These are phyloP conservation scores for Cremastobaeus sp. DNA, from an alignment of 2,888 invertebrate genomes.

Conservation along the genomic window DNA sequence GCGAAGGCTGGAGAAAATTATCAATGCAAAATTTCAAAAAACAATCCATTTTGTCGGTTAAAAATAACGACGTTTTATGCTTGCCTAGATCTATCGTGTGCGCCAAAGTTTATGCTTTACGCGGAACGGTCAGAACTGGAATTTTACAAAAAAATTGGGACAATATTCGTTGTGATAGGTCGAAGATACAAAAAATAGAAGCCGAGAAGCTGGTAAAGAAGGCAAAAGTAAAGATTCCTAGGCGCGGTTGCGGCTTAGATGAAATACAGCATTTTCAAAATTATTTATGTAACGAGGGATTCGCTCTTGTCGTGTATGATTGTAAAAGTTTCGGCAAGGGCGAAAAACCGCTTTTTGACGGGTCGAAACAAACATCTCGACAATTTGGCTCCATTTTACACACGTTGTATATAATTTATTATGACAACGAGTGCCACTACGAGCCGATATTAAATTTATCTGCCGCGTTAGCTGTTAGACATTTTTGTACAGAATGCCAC, in stretches of 20 bases:
- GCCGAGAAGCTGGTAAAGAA: conserved; percentile 2
- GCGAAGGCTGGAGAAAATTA: background rate
- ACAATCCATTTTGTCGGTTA: background rate
- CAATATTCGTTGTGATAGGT: background rate
- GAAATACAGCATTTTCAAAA: conserved; percentile 30
- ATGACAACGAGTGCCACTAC: conserved; percentile 9
- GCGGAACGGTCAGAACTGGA: background rate
- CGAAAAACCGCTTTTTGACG: conserved; percentile 13
- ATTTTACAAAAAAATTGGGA: conserved; percentile 1
- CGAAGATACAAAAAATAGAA: background rate
- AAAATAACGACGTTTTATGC: background rate
- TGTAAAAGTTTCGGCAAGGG: conserved; percentile 1
- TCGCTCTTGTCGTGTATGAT: conserved; percentile 7
- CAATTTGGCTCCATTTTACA: background rate
- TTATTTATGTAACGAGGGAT: background rate
- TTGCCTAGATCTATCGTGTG: background rate
- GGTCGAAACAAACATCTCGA: background rate
- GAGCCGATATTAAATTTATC: conserved; percentile 23
- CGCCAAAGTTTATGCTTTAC: background rate
- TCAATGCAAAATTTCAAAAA: background rate
- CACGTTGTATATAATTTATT: conserved; percentile 21
- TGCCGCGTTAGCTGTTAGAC: background rate
- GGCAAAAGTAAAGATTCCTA: background rate
- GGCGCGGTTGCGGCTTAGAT: background rate
- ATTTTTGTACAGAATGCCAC: conserved; percentile 13